These are phyloP conservation scores for Hartigia nigra DNA, from an alignment of 2,888 invertebrate species.

Conservation along the genomic window DNA sequence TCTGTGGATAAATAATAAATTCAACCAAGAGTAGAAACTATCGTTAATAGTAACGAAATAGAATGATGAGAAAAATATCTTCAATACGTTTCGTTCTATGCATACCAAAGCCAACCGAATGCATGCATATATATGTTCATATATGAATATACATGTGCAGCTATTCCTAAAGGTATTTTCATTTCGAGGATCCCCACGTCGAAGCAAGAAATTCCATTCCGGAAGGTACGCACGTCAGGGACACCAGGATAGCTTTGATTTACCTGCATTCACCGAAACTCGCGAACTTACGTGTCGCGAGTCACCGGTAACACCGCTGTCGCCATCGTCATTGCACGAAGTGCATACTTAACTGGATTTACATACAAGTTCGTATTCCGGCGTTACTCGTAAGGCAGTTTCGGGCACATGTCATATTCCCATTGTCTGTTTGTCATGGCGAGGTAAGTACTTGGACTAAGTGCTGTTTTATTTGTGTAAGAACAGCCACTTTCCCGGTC, in stretches of 20 bases:
- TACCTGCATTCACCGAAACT: constrained; percentile 40
- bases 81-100: neutral
- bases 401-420: constrained; percentile 63
- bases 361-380: constrained; percentile 56
- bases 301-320: constrained; percentile 18
- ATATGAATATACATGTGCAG: neutral
- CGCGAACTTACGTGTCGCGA: constrained; percentile 39
- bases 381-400: constrained; percentile 45
- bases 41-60: neutral
- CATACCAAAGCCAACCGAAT: neutral
- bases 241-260: constrained; percentile 42
- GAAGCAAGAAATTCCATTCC: neutral
- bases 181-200: neutral
- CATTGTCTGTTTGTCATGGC: constrained; percentile 62
- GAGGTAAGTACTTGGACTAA: constrained; percentile 59
- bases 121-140: neutral
- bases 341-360: constrained; percentile 55
- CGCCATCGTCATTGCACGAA: constrained; percentile 23
- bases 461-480: constrained; percentile 65
- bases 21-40: constrained; percentile 23
- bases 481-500: constrained; percentile 59
- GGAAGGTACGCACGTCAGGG: neutral
- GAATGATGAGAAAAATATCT: neutral
- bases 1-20: constrained; percentile 27
- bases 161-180: neutral